Conservation (phyloP, 2,797 vertebrate species). For the Sparidentex hasta region DNA sequence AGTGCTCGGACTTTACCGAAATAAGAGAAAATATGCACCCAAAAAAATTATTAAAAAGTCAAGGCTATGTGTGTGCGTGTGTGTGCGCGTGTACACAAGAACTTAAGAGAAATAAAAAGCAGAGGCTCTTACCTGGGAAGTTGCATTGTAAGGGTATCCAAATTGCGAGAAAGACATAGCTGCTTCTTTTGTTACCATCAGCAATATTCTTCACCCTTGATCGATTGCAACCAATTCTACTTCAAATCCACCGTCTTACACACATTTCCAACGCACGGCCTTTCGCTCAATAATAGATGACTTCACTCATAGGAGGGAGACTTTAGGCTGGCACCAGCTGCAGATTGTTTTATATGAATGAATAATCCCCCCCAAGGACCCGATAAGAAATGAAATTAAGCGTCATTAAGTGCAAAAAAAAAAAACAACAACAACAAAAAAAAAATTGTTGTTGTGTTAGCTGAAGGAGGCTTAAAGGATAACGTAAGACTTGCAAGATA, state of each 20-base stretch:
- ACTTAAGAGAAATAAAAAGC: conserved; percentile 55
- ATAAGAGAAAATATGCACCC: conserved; percentile 39
- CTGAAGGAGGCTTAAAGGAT: conserved; percentile 91
- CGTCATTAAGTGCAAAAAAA: conserved; percentile 85
- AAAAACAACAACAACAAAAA: conserved; percentile 71
- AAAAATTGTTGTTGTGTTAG: conserved; percentile 87
- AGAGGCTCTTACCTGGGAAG: conserved; percentile 94
- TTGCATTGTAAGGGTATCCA: conserved; percentile 96
- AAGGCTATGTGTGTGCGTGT: background rate
- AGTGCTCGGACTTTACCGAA: conserved; percentile 21
- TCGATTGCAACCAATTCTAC: conserved; percentile 92
- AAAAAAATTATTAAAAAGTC: background rate
- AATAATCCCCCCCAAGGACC: conserved; percentile 88
- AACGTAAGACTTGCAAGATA: conserved; percentile 93
- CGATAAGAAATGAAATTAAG: conserved; percentile 87
- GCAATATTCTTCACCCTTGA: conserved; percentile 91
- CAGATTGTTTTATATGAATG: conserved; percentile 89
- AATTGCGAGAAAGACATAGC: conserved; percentile 99
- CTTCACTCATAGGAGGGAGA: conserved; percentile 90
- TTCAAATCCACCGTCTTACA: conserved; percentile 91
- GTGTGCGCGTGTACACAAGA: conserved; percentile 1
- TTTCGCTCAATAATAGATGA: conserved; percentile 94
- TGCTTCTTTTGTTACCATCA: conserved; percentile 93
- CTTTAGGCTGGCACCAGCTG: conserved; percentile 86
- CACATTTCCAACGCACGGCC: conserved; percentile 91